Base-by-base conservation (phyloP, 2,113 vertebrate species). In the Lates calcarifer region DNA sequence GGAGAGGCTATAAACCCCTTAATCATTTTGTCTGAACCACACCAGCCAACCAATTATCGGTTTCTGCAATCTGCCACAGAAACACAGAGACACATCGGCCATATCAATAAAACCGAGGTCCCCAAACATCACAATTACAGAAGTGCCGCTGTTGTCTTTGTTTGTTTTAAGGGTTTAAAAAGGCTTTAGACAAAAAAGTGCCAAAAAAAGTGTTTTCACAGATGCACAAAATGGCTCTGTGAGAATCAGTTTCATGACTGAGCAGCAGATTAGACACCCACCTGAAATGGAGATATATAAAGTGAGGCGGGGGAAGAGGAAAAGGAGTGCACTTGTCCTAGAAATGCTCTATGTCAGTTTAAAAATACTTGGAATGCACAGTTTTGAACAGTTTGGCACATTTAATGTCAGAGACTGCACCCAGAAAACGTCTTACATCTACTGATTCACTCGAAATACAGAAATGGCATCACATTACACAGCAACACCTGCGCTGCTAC, bases 361-460 rank as follows among this genome's bases (percentile, higher is more conserved):
- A 89, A 92, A 92, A 89, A 91, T 91, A 89, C 87, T 80, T 86
- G 64, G 51, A 82, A 87, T 81, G 37, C 75, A 77, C 74, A 72
- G 79, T 75, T 88, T 67, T 67, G 77, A 83, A 88, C 37, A 37
- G n/a, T 74, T 79, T 78, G 85, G 80, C 82, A 88, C 77, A 86
- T 89, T 88, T 85, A 78, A 47, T 29, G 57, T 74, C 47, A 76
- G 58, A 64, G 22, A 43, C 71, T 66, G 68, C 64, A 71, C 45
- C 70, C 9, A 49, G 45, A 81, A 72, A 65, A 49, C 2, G 22
- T 64, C 9, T 37, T 37, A 33, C 56, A 62, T 56, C 55, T 14
- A 74, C 47, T 4, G 3, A 65, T 2, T 53, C 5, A 45, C 37
- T 66, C 61, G 4, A 60, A 75, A 76, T 4, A 57, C 12, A 55